phyloP scores from a whole-genome alignment of 2,113 vertebrate species.

The Xenopus borealis region DNA sequence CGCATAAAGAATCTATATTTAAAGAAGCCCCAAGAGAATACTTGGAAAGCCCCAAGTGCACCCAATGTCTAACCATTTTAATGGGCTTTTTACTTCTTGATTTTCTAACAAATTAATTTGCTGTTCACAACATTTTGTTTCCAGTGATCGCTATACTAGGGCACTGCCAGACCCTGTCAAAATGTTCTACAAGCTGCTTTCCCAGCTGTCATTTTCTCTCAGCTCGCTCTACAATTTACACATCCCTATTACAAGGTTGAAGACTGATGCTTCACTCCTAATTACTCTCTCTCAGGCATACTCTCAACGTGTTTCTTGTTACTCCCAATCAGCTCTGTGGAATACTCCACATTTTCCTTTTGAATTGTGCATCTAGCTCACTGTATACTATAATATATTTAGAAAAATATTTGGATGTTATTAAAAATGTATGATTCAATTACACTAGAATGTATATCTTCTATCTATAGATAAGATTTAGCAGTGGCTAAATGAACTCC shows the following conservation, averaged over 20 bases:
- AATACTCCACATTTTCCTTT: background rate
- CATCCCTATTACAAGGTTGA: slow-evolving; percentile 24
- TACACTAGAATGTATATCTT: too few species aligned
- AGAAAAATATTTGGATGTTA: too few species aligned
- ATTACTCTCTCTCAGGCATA: slow-evolving; percentile 11
- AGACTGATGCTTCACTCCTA: slow-evolving; percentile 29
- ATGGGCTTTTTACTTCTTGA: background rate
- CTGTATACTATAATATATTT: too few species aligned
- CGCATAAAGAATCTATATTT: too few species aligned
- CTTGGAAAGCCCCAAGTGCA: too few species aligned
- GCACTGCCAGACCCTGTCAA: slow-evolving; percentile 28
- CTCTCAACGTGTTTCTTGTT: slow-evolving; percentile 7
- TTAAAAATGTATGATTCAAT: too few species aligned
- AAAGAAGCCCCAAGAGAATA: too few species aligned
- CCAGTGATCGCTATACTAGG: slow-evolving; percentile 28
- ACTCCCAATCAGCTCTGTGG: slow-evolving; percentile 1
- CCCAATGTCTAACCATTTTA: too few species aligned
- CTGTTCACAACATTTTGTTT: slow-evolving; percentile 17
- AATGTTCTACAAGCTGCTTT: slow-evolving; percentile 37
- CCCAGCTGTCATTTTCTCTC: slow-evolving; percentile 36
- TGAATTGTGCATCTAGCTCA: background rate
- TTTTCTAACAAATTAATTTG: slow-evolving; percentile 23
- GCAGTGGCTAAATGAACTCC: too few species aligned
- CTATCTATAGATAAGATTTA: too few species aligned
- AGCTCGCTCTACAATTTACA: slow-evolving; percentile 36